Base-by-base conservation (phyloP, 2,888 invertebrate genomes). In the Mechanitis mazaeus region DNA sequence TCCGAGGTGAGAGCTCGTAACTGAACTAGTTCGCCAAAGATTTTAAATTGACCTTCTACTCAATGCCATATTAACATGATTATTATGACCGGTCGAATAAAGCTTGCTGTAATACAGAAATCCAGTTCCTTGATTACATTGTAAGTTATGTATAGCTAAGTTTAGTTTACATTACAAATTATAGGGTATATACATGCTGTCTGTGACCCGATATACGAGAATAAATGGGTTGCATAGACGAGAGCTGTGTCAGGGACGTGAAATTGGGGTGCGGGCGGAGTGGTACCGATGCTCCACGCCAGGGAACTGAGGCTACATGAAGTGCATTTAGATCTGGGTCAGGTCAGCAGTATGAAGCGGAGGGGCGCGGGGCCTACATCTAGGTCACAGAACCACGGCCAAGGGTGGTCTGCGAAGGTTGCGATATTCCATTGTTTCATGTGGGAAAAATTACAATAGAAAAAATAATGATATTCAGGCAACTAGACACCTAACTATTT, bases 11-110 rank as follows among this genome's bases (percentile, higher is more conserved):
- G 59, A 59, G 54, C 57, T 54, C 33, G 9, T 33, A 59, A 66
- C 55, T 56, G 60, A 85, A 82, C 84, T 79, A 83, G 87, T 88
- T 90, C 92, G 92, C 91, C 92, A 90, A 91, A 86, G 86, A 91
- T 91, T 91, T 90, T 91, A 91, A 90, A 90, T 78, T 83, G 87
- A 84, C 87, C 87, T 85, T 87, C 87, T 76, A 71, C 69, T 77
- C 87, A 85, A 85, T 87, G 87, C 82, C 85, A 83, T 75, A 79
- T 84, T 79, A 84, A 84, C 33, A 56, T 59, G 53, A 83, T 81
- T 79, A 84, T 84, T 42, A 56, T 56, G 55, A 83, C 82, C 79
- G 77, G 78, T 78, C 75, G 73, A 78, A 75, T 73, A 76, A 71
- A 75, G 75, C 68, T 69, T 69, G 75, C 72, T 75, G 72, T 71